These are phyloP conservation scores for Zingel zingel DNA, from an alignment of 2,113 vertebrate species.

Conservation along the genomic window DNA sequence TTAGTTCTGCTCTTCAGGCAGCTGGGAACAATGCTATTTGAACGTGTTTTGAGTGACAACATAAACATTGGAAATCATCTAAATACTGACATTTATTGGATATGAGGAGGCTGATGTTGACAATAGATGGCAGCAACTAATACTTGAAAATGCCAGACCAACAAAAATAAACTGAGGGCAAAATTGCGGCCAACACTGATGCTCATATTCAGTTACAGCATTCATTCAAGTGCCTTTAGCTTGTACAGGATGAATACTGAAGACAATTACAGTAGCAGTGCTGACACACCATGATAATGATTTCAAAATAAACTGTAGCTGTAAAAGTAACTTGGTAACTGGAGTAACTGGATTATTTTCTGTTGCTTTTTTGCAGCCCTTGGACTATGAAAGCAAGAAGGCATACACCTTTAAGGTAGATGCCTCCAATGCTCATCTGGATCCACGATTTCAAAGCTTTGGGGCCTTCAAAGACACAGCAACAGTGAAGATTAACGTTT, in stretches of 20 bases:
- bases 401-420: slow-evolving; percentile 98
- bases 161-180: slow-evolving; percentile 32
- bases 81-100: not conserved
- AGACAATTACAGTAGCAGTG: not conserved
- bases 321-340: not conserved
- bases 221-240: slow-evolving; percentile 48
- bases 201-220: slow-evolving; percentile 19
- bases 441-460: slow-evolving; percentile 92
- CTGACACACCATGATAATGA: not conserved
- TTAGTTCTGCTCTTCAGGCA: not conserved
- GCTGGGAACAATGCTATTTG: not conserved
- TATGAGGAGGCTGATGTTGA: slow-evolving; percentile 32
- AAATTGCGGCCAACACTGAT: slow-evolving; percentile 13
- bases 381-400: slow-evolving; percentile 98
- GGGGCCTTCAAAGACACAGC: slow-evolving; percentile 98
- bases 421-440: slow-evolving; percentile 93
- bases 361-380: slow-evolving; percentile 80
- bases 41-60: slow-evolving; percentile 3
- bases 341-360: not conserved
- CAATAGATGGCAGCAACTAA: slow-evolving; percentile 29
- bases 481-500: slow-evolving; percentile 95
- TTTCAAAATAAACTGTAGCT: not conserved
- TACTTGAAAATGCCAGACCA: slow-evolving; percentile 31
- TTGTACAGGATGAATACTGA: not conserved
- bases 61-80: slow-evolving; percentile 24